Evolutionary conservation across 2,797 vertebrate genomes (phyloP).

Genomic region (Holocentrus rufus): DNA sequence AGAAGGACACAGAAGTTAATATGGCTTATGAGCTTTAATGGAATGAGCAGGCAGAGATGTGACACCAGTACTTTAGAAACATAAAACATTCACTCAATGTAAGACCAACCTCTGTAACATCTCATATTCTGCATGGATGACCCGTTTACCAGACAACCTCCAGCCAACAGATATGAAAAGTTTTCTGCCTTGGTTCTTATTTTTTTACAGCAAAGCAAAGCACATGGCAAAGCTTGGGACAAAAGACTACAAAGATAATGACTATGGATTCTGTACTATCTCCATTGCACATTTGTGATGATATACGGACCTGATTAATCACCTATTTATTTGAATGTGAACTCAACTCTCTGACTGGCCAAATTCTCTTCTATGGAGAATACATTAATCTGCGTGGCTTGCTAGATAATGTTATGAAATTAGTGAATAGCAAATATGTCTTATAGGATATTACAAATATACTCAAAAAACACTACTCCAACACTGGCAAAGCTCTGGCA

Average conservation of each 20-base stretch:
- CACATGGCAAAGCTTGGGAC: not conserved
- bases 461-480: too few species aligned
- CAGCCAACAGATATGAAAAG: not conserved
- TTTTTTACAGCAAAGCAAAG: too few species aligned
- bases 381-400: too few species aligned
- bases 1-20: conserved; percentile 11
- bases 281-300: not conserved
- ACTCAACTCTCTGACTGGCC: not conserved
- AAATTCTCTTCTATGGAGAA: too few species aligned
- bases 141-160: not conserved
- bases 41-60: conserved; percentile 8
- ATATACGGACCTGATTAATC: not conserved
- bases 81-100: not conserved
- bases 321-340: not conserved
- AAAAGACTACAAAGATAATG: too few species aligned
- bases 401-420: too few species aligned
- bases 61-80: not conserved
- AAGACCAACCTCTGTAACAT: not conserved
- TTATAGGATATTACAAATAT: too few species aligned
- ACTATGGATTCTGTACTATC: too few species aligned
- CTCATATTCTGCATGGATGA: not conserved
- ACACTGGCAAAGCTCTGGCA: too few species aligned
- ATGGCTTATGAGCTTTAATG: conserved; percentile 14
- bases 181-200: not conserved
- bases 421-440: too few species aligned